These are phyloP conservation scores for Theristicus caerulescens DNA, from an alignment of 2,113 vertebrate species.

Conservation along the genomic window DNA sequence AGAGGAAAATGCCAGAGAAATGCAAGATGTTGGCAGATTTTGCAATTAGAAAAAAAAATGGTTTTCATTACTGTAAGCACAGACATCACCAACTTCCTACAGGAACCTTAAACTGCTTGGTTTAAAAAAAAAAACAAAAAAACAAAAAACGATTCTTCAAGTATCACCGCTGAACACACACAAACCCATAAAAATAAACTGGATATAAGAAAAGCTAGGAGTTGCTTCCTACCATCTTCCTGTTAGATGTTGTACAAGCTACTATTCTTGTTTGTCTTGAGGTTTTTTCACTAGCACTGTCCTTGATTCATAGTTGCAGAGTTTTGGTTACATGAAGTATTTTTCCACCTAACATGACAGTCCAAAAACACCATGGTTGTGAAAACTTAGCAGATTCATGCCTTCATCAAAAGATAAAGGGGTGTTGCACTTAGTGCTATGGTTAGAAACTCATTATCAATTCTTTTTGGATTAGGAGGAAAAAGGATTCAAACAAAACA, in stretches of 20 bases:
- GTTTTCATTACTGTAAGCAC: neutral
- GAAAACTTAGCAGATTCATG: neutral
- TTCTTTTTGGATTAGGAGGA: neutral
- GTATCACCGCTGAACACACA: neutral
- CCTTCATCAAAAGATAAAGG: neutral
- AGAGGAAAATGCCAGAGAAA: neutral
- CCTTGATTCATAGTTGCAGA: neutral
- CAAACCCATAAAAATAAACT: neutral
- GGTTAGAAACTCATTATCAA: neutral
- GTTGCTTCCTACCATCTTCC: neutral
- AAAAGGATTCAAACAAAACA: neutral
- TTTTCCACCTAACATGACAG: neutral
- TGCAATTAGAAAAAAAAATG: neutral
- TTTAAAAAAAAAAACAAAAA: neutral
- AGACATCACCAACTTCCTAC: neutral
- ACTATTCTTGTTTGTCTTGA: neutral
- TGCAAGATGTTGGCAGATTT: neutral
- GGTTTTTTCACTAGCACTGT: neutral
- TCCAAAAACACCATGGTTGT: neutral
- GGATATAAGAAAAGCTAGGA: neutral
- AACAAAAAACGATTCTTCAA: neutral
- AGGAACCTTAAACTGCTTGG: neutral
- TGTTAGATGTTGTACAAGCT: neutral
- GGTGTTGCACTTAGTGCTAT: neutral
- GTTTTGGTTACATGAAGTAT: accelerated